Evolutionary conservation across 2,113 vertebrate genomes (phyloP).

Genomic region (Lasiurus borealis): DNA sequence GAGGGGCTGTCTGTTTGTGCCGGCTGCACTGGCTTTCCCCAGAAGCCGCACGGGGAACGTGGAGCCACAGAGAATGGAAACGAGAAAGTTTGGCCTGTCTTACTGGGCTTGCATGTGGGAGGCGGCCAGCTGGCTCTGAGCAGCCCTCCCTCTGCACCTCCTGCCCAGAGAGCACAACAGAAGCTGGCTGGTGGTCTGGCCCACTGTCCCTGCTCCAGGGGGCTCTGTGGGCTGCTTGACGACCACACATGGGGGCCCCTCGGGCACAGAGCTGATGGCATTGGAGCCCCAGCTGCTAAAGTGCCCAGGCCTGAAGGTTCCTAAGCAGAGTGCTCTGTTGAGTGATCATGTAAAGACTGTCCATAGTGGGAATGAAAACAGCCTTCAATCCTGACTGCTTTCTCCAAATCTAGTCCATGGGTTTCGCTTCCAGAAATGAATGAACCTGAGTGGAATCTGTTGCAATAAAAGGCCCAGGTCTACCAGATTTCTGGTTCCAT

Average conservation of each 20-base stretch:
- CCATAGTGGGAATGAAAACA: neutral
- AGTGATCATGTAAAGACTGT: neutral
- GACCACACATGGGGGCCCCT: neutral
- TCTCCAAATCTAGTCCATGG: neutral
- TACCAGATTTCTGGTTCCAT: slow-evolving; percentile 3
- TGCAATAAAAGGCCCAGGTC: neutral
- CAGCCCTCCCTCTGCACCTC: slow-evolving; percentile 3
- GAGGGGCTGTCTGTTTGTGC: slow-evolving; percentile 52
- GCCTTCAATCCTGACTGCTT: neutral
- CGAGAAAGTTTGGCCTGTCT: neutral
- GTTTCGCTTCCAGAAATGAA: slow-evolving; percentile 11
- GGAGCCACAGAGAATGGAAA: neutral
- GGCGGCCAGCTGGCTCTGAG: slow-evolving; percentile 60
- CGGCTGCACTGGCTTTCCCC: slow-evolving; percentile 12
- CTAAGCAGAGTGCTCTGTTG: neutral
- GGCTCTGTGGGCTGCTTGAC: neutral
- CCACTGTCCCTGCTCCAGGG: neutral
- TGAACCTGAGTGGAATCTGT: neutral
- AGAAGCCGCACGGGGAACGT: neutral
- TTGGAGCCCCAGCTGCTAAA: neutral
- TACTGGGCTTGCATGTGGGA: neutral
- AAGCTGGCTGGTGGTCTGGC: slow-evolving; percentile 64
- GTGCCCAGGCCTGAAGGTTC: neutral
- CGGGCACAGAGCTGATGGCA: neutral
- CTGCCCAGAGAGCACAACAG: neutral